Base-by-base conservation (phyloP, 1,140 invertebrate genomes). In the Meteorus sp. region DNA sequence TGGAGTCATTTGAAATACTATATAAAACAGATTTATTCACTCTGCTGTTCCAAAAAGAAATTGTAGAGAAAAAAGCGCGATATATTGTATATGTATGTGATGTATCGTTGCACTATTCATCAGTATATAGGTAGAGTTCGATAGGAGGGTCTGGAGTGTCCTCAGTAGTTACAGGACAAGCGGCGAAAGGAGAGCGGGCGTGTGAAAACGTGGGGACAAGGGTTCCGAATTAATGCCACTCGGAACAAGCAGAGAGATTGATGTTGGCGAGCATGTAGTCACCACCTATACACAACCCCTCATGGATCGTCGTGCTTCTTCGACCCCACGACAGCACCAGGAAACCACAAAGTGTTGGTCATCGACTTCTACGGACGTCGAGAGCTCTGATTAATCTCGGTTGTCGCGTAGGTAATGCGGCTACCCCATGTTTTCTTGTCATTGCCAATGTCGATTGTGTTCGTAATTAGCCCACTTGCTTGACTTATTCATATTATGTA, bases 141-240 rank as follows among this genome's bases (percentile, higher is more conserved):
- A 73, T 69, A 53, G 65, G 71, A 69, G 70, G 66, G 65, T 65
- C 60, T 64, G 63, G 55, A 61, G 64, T 62, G 60, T 60, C 55
- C 55, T 62, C 47, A 33, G 44, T 50, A 48, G 48, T 41, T 53
- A 50, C 59, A 61, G 57, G 62, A 63, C 61, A 62, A 45, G 50
- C 44, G 64, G 47, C 44, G 51, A 62, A 69, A 66, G 27, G 35
- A 39, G 44, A 43, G 31, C 6, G 62, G 48, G 59, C 52, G 60
- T 55, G 59, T 50, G 71, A 74, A 75, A 70, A 61, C 66, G 59
- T 60, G 61, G n/a, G 68, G 65, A 74, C 74, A 75, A 68, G 72
- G 68, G 72, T 71, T 67, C 67, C 71, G 73, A 77, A 77, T 77
- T 76, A 75, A 69, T 70, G 71, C 71, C 70, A 76, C 64, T 73